Conservation (phyloP, 2,797 vertebrate genomes). For the Nannoperca australis region DNA sequence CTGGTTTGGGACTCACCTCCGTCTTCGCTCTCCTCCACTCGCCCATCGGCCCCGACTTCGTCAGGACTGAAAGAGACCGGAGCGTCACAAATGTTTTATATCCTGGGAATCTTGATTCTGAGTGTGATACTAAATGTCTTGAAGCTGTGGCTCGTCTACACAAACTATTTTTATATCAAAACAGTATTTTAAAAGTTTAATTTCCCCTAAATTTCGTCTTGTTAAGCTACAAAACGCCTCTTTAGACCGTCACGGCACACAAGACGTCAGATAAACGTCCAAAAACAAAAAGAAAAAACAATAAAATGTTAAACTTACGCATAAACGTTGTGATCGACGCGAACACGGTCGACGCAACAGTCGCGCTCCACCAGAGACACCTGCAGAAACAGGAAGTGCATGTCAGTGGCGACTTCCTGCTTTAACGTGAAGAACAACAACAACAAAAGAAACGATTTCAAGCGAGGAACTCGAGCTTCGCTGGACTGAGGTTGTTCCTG, state of each 20-base stretch:
- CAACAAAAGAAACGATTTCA: no score
- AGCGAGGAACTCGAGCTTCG: no score
- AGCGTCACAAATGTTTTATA: no score
- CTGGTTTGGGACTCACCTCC: constrained; percentile 73
- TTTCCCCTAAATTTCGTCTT: neutral
- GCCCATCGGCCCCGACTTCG: constrained; percentile 70
- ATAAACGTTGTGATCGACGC: constrained; percentile 56
- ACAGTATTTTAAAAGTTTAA: neutral
- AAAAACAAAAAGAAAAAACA: no score
- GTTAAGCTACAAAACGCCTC: no score
- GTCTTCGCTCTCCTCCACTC: constrained; percentile 81
- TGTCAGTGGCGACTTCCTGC: neutral
- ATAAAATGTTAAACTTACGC: constrained; percentile 59
- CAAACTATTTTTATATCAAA: no score
- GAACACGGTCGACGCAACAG: constrained; percentile 45
- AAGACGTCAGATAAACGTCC: no score
- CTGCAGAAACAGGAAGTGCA: constrained; percentile 59
- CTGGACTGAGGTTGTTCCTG: no score
- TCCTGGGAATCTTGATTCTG: no score
- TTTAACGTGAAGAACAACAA: neutral
- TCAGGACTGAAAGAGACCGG: constrained; percentile 68
- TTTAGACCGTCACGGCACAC: no score
- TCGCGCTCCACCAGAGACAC: constrained; percentile 68
- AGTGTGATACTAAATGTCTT: neutral
- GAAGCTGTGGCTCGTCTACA: neutral